These are phyloP conservation scores for Odocoileus hemionus DNA, from an alignment of 2,113 vertebrate genomes.

Conservation along the genomic window DNA sequence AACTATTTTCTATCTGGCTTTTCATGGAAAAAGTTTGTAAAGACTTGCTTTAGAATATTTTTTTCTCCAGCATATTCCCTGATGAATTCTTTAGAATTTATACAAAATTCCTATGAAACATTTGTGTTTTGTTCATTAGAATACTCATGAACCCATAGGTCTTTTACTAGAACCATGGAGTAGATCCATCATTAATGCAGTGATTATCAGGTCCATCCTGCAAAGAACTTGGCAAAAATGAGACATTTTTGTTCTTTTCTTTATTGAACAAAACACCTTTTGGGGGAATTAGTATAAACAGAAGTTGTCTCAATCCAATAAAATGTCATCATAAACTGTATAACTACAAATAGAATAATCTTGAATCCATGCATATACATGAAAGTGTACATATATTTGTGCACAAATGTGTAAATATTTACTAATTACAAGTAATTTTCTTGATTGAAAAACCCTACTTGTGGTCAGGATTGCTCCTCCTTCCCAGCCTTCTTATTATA, in stretches of 20 bases:
- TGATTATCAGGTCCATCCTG: neutral
- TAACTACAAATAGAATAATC: neutral
- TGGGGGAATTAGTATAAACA: neutral
- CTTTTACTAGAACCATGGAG: neutral
- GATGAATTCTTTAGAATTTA: neutral
- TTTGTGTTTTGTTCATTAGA: neutral
- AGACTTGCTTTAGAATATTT: neutral
- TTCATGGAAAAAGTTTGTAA: neutral
- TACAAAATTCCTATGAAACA: neutral
- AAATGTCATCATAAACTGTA: neutral
- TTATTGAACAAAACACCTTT: neutral
- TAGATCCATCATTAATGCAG: neutral
- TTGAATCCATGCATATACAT: neutral
- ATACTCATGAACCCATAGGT: neutral
- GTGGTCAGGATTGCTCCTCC: neutral
- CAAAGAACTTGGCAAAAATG: neutral
- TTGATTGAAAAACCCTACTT: neutral
- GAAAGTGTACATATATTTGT: neutral
- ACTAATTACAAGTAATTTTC: neutral
- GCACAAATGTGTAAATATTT: neutral
- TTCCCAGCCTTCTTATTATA: neutral
- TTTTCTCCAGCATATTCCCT: neutral
- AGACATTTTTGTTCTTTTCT: neutral
- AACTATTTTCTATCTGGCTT: neutral
- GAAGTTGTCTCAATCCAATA: neutral